A percentile compares a stretch with the other conserved stretches of the same genome.
phyloP scores from a whole-genome alignment of 2,113 vertebrate genomes.

The Ailurus styani region DNA sequence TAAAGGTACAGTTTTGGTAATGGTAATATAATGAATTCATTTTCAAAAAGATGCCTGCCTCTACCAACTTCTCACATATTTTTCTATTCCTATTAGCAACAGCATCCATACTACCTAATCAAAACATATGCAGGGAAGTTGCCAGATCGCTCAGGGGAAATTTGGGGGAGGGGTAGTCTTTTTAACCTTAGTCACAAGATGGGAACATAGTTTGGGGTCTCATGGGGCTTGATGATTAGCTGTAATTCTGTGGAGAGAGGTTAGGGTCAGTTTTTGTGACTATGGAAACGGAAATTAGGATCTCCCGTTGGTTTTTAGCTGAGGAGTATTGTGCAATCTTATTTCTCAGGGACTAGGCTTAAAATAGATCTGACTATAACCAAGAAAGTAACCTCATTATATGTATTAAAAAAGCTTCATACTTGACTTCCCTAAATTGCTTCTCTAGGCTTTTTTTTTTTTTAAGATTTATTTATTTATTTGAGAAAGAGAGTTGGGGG shows the following conservation, averaged over 20 bases:
- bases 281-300: constrained; percentile 52
- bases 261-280: constrained; percentile 55
- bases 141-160: neutral
- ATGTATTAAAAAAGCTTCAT: constrained; percentile 13
- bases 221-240: constrained; percentile 56
- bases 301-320: constrained; percentile 38
- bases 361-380: constrained; percentile 59
- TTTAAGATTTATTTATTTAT: neutral
- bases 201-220: constrained; percentile 56
- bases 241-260: constrained; percentile 48
- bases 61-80: neutral
- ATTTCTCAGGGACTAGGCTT: constrained; percentile 48
- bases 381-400: neutral
- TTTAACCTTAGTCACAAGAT: constrained; percentile 53
- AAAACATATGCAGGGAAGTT: constrained; percentile 27
- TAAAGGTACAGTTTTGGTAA: constrained; percentile 1
- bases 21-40: constrained; percentile 24
- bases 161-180: neutral
- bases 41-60: constrained; percentile 17
- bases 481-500: neutral
- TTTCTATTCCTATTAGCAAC: neutral
- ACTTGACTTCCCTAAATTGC: neutral
- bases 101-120: constrained; percentile 1
- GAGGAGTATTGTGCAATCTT: constrained; percentile 41
- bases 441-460: constrained; percentile 30